Conservation (phyloP, 2,797 vertebrate genomes). For the Sternotherus odoratus region DNA sequence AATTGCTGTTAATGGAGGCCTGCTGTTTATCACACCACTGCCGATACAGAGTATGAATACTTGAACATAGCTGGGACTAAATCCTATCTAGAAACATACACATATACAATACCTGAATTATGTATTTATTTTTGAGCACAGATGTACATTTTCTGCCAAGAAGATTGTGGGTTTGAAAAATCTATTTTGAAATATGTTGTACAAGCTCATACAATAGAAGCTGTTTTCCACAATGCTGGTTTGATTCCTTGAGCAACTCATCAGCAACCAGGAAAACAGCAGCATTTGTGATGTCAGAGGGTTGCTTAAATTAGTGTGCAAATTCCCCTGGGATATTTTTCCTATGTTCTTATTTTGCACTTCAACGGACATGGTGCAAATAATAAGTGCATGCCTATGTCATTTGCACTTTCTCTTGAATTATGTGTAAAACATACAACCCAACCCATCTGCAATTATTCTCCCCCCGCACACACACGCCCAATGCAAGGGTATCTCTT, state of each 20-base stretch:
- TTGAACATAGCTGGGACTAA: background rate
- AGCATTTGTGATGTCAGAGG: background rate
- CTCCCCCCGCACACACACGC: background rate
- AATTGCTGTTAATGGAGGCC: background rate
- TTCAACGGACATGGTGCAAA: background rate
- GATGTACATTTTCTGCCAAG: background rate
- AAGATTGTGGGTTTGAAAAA: rapidly evolving
- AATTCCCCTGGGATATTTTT: slow-evolving; percentile 37
- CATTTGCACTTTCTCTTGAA: background rate
- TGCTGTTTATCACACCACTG: background rate
- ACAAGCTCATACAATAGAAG: background rate
- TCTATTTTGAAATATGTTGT: background rate
- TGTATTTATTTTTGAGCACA: too few relatives aligned
- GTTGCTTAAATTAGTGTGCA: background rate
- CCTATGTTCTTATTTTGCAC: background rate
- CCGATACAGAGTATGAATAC: background rate
- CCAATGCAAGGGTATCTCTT: background rate
- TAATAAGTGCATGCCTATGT: slow-evolving; percentile 19
- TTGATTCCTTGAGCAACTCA: slow-evolving; percentile 24
- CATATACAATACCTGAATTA: too few relatives aligned
- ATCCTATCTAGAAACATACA: background rate
- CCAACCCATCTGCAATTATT: background rate
- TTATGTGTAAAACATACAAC: background rate
- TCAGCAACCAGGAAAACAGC: background rate
- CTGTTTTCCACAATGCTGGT: background rate